Evolutionary conservation across 2,113 vertebrate genomes (phyloP).

Genomic region (Guaruba guarouba): DNA sequence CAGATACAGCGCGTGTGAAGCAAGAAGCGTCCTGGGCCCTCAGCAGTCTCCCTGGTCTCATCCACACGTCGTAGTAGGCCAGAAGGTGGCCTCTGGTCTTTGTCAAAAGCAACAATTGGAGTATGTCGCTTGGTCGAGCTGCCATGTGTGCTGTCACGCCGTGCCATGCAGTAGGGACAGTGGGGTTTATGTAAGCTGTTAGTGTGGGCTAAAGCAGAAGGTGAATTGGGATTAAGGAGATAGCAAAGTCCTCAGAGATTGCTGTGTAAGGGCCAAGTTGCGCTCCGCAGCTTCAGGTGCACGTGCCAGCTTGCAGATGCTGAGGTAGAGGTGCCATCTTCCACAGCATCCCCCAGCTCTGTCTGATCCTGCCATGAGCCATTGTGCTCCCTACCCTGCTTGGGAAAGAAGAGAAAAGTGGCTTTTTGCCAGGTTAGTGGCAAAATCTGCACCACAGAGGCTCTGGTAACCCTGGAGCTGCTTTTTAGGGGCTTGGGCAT

Average conservation of each 20-base stretch:
- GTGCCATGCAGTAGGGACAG: rapidly evolving
- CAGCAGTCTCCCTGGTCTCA: not conserved
- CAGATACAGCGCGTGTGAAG: rapidly evolving
- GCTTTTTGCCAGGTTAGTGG: not conserved
- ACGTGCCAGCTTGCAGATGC: not conserved
- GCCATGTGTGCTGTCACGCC: rapidly evolving
- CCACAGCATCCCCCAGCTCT: not conserved
- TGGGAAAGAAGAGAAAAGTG: not conserved
- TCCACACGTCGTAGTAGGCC: not conserved
- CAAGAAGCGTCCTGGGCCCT: not conserved
- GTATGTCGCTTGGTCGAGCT: rapidly evolving
- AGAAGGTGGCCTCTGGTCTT: not conserved
- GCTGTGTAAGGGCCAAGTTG: not conserved
- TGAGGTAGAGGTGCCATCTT: rapidly evolving
- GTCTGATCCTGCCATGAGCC: not conserved
- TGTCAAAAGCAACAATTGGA: not conserved
- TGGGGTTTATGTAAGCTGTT: rapidly evolving
- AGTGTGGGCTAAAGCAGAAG: not conserved
- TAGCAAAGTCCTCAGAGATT: not conserved
- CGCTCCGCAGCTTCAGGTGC: not conserved
- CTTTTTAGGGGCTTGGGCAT: not conserved
- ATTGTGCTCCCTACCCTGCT: not conserved
- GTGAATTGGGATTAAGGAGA: not conserved
- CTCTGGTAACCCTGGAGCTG: not conserved
- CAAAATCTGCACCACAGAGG: not conserved